Percentiles rank a stretch among this genome's conserved stretches.
Evolutionary conservation across 2,113 vertebrate genomes (phyloP).

Genomic region (Synodontis membranacea): DNA sequence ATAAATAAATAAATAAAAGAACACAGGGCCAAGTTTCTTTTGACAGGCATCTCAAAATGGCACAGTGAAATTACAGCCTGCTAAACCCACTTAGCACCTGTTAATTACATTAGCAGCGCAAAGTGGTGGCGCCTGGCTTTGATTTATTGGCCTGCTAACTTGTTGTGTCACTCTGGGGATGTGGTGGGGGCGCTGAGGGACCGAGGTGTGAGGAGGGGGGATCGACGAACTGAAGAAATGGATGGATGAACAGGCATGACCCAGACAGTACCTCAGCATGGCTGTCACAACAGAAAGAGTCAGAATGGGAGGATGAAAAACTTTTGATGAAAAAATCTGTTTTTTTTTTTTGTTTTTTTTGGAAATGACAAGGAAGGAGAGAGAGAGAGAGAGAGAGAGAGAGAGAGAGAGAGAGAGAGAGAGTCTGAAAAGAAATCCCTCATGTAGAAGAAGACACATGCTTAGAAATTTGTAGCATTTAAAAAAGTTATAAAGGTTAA

Average conservation of each 20-base stretch:
- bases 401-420: neutral
- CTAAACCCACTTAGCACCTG: conserved; percentile 79
- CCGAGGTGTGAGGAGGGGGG: conserved; percentile 36
- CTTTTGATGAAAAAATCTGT: conserved; percentile 8
- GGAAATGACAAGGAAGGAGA: neutral
- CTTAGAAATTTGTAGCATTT: neutral
- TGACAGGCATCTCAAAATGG: conserved; percentile 71
- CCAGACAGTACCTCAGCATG: conserved; percentile 31
- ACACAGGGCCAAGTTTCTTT: conserved; percentile 57
- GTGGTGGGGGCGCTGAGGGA: conserved; percentile 67
- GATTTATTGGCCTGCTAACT: conserved; percentile 80
- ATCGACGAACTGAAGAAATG: conserved; percentile 36
- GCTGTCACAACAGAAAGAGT: neutral
- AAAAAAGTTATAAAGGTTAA: neutral
- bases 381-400: neutral
- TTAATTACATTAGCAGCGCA: conserved; percentile 80
- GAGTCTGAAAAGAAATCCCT: neutral
- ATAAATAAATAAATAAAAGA: neutral
- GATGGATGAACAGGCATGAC: conserved; percentile 48
- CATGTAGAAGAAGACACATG: neutral
- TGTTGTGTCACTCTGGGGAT: conserved; percentile 79
- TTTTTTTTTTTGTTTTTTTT: conserved; percentile 3
- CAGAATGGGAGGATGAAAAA: neutral
- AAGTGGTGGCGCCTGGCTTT: conserved; percentile 75
- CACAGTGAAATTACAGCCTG: conserved; percentile 70